Evolutionary conservation across 2,888 invertebrate genomes (phyloP).

Genomic region (Netelia virgata): DNA sequence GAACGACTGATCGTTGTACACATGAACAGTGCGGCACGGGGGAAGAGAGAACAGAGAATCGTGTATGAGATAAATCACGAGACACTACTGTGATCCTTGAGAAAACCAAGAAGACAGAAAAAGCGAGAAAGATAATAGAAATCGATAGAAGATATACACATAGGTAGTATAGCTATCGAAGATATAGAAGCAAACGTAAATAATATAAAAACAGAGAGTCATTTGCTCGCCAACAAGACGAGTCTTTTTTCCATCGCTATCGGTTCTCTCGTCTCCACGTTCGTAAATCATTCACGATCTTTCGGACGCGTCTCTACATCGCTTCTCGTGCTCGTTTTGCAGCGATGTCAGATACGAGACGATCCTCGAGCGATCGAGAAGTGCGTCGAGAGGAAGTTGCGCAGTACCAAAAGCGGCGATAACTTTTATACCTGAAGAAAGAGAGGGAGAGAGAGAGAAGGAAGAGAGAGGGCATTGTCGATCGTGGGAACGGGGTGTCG

Average conservation of each 20-base stretch:
- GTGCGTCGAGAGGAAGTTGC: constrained; percentile 47
- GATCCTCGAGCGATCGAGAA: constrained; percentile 60
- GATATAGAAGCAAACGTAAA: not conserved
- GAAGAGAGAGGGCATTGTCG: constrained; percentile 58
- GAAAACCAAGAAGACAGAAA: not conserved
- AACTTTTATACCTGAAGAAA: constrained; percentile 59
- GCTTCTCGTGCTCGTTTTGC: not conserved
- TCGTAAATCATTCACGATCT: constrained; percentile 34
- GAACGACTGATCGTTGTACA: not conserved
- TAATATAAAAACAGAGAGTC: not conserved
- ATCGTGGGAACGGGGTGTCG: constrained; percentile 63
- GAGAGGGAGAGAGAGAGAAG: constrained; percentile 35
- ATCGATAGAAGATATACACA: not conserved
- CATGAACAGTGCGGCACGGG: not conserved
- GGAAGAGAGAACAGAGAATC: not conserved
- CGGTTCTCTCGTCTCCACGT: not conserved
- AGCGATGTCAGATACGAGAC: constrained; percentile 56
- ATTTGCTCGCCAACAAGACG: not conserved
- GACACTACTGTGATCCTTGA: not conserved
- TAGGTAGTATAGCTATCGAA: not conserved
- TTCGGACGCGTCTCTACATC: constrained; percentile 60
- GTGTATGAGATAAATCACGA: not conserved
- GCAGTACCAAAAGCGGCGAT: constrained; percentile 64
- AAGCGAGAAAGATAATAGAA: not conserved
- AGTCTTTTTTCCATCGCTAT: not conserved